phyloP scores from a whole-genome alignment of 1,140 invertebrate genomes.

The Metaphire vulgaris region DNA sequence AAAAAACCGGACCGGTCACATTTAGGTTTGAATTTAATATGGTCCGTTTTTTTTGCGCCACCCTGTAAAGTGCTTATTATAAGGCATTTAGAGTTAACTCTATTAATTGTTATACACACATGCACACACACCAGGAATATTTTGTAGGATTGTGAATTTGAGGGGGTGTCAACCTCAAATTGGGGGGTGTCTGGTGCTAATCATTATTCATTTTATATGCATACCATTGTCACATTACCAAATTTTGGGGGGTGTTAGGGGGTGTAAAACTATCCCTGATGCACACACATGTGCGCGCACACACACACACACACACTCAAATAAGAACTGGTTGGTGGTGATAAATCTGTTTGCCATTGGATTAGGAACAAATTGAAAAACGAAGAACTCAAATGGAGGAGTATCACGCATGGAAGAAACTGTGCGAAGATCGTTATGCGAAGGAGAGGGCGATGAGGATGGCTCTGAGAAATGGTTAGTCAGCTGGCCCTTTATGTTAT shows the following conservation, averaged over 20 bases:
- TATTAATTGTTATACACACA: neutral
- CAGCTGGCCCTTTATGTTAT: neutral
- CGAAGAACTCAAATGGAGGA: constrained; percentile 79
- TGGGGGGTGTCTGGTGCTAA: no score
- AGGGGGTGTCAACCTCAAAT: no score
- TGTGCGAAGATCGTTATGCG: constrained; percentile 69
- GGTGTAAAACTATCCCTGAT: no score
- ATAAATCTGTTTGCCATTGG: no score
- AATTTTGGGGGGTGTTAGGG: no score
- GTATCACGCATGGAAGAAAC: constrained; percentile 63
- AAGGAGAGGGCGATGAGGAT: constrained; percentile 70
- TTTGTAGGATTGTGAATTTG: no score
- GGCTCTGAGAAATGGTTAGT: constrained; percentile 77
- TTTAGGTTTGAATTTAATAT: no score
- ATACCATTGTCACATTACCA: no score
- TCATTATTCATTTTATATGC: neutral
- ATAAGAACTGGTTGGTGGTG: neutral
- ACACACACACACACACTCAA: neutral
- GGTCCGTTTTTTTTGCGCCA: no score
- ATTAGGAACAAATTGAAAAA: constrained; percentile 84
- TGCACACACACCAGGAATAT: neutral
- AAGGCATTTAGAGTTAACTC: neutral
- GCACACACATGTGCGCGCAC: neutral
- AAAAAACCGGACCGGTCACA: no score
- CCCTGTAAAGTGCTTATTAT: neutral